Evolutionary conservation across 2,797 vertebrate genomes (phyloP).

Genomic region (Cossypha niveicapilla): DNA sequence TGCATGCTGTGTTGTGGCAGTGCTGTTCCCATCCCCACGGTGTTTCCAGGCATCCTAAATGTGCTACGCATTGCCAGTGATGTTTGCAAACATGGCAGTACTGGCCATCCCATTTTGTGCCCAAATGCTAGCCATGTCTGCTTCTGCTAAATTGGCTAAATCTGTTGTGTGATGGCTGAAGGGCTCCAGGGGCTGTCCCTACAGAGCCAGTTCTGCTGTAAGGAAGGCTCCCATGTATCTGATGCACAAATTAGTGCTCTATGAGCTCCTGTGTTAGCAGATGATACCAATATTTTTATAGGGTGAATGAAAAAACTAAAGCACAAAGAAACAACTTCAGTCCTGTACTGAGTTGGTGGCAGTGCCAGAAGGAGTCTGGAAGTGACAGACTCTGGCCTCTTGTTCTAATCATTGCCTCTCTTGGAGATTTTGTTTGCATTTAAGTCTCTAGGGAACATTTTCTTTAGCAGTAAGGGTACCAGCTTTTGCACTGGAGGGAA

Average conservation of each 20-base stretch:
- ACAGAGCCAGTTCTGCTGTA: neutral
- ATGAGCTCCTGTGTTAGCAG: neutral
- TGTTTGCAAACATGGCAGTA: neutral
- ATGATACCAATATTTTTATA: neutral
- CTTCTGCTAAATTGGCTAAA: neutral
- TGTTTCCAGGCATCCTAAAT: neutral
- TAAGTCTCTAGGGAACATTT: neutral
- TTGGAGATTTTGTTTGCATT: neutral
- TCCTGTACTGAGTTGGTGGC: neutral
- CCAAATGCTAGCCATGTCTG: neutral
- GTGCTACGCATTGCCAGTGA: accelerated
- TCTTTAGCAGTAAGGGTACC: neutral
- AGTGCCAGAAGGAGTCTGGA: neutral
- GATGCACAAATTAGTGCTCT: neutral
- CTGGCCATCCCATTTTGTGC: neutral
- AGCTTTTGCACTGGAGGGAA: neutral
- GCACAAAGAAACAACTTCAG: neutral
- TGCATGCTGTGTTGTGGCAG: neutral
- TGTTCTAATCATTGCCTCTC: neutral
- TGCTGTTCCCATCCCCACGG: neutral
- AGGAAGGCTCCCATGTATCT: neutral
- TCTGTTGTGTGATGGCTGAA: neutral
- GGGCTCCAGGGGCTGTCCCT: neutral
- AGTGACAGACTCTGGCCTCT: neutral
- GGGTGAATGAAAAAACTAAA: neutral